A percentile compares a stretch with the other conserved stretches of the same genome.
These are phyloP conservation scores for Caenorhabditis auriculariae DNA, from an alignment of 2,888 invertebrate genomes.

Conservation along the genomic window DNA sequence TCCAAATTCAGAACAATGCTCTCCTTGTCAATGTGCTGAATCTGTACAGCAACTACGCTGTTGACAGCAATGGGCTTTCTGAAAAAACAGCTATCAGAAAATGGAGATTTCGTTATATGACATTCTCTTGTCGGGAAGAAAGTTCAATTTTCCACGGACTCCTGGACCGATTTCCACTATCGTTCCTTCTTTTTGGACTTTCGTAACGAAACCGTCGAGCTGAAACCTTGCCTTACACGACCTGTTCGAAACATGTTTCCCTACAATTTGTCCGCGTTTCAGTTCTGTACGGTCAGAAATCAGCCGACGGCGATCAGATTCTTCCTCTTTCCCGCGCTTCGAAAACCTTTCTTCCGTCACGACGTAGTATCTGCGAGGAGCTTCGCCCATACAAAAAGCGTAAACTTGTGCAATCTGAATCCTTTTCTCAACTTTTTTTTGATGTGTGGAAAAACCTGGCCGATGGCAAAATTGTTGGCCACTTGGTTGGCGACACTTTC, in stretches of 20 bases:
- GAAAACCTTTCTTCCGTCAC: constrained; percentile 9
- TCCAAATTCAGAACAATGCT: constrained; percentile 10
- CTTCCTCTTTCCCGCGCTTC: neutral
- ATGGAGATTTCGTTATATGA: constrained; percentile 9
- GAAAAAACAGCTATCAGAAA: neutral
- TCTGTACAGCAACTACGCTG: constrained; percentile 14
- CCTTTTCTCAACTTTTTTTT: no score
- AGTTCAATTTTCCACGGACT: constrained; percentile 15
- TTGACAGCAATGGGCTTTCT: constrained; percentile 16
- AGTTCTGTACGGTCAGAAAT: no score
- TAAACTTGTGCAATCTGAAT: constrained; percentile 1
- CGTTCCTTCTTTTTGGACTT: constrained; percentile 6
- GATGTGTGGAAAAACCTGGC: no score
- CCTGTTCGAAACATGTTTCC: no score
- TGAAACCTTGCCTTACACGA: no score
- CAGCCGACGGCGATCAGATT: no score
- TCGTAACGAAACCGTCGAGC: constrained; percentile 24
- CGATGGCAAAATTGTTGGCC: no score
- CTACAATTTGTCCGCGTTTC: no score
- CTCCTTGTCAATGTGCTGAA: constrained; percentile 4
- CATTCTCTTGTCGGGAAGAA: constrained; percentile 16
- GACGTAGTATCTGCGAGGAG: constrained; percentile 19
- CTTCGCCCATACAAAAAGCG: constrained; percentile 3
- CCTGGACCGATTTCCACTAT: constrained; percentile 35
- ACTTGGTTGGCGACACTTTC: constrained; percentile 21